Evolutionary conservation across 2,113 vertebrate species (phyloP).

Genomic region (Erythrolamprus reginae): DNA sequence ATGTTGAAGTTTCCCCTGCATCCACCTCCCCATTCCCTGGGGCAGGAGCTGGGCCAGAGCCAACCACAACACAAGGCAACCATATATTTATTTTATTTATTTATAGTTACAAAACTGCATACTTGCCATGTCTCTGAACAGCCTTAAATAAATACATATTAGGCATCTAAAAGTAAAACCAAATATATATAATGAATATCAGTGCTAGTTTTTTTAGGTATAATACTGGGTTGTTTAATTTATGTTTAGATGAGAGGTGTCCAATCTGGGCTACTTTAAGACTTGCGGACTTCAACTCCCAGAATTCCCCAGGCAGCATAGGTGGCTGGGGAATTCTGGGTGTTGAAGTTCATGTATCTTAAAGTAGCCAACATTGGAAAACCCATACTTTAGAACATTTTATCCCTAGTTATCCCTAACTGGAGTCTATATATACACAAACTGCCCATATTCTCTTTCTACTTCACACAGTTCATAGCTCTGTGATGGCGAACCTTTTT

Average conservation of each 20-base stretch:
- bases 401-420: background rate
- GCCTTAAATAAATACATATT: background rate
- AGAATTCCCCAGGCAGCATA: background rate
- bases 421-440: background rate
- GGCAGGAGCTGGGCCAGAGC: too few species aligned
- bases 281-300: background rate
- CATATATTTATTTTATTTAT: background rate
- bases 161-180: background rate
- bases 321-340: background rate
- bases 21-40: too few species aligned
- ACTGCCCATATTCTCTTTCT: background rate
- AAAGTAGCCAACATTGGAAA: background rate
- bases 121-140: background rate
- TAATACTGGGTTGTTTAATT: background rate
- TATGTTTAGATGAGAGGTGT: background rate
- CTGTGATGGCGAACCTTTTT: too few species aligned
- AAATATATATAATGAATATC: background rate
- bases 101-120: background rate
- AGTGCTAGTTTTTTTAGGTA: background rate
- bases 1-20: too few species aligned
- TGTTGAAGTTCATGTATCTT: background rate
- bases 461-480: background rate
- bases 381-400: background rate
- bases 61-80: too few species aligned
- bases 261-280: background rate